Conservation (phyloP, 2,888 invertebrate genomes). For the Hirtodrosophila trivittata region DNA sequence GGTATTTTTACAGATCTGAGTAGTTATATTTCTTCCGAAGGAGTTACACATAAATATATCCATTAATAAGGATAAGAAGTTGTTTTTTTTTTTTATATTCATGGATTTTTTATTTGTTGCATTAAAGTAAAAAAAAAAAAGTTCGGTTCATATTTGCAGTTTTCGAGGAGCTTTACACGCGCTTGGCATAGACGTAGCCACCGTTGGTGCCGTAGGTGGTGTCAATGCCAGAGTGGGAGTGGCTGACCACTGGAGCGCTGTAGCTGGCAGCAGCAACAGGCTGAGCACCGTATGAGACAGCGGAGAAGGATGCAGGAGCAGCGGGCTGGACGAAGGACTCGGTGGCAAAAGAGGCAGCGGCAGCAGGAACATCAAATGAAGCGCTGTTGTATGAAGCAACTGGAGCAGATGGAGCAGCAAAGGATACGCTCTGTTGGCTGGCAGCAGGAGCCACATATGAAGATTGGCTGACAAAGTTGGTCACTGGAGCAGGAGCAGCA, state of each 20-base stretch:
- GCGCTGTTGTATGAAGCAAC: conserved; percentile 6
- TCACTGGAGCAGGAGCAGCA: conserved; percentile 37
- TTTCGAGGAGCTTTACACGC: conserved; percentile 22
- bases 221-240: conserved; percentile 58
- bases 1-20: no score
- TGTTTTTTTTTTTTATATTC: neutral
- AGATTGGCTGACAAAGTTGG: conserved; percentile 21
- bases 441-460: conserved; percentile 43
- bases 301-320: conserved; percentile 1
- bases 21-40: no score
- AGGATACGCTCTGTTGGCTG: conserved; percentile 29
- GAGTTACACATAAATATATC: no score
- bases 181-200: conserved; percentile 77
- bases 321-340: conserved; percentile 32
- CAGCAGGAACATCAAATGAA: neutral
- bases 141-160: conserved; percentile 1
- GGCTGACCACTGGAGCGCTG: conserved; percentile 36
- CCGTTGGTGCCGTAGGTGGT: conserved; percentile 80
- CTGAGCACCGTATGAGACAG: neutral
- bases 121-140: conserved; percentile 14
- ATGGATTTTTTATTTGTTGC: neutral
- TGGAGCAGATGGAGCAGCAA: conserved; percentile 43
- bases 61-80: no score
- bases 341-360: conserved; percentile 16
- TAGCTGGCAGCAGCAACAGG: conserved; percentile 42